Percentiles rank a stretch among this genome's conserved stretches.
phyloP scores from a whole-genome alignment of 2,888 invertebrate genomes.

The Endomychus coccineus region DNA sequence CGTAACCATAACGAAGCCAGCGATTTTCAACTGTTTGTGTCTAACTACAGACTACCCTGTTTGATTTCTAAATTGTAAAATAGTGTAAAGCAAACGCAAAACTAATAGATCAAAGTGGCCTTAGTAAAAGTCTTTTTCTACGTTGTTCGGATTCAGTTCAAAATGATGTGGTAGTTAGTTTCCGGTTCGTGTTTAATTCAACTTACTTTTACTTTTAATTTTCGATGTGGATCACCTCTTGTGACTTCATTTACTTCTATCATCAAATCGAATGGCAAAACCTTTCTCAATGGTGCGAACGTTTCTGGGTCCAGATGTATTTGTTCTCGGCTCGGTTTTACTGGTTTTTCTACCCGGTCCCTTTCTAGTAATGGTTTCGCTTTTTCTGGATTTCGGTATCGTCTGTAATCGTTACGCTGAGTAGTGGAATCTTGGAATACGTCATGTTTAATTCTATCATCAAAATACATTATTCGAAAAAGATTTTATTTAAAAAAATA shows the following conservation, averaged over 20 bases:
- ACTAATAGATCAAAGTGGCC: too few relatives aligned
- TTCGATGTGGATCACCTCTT: conserved; percentile 29
- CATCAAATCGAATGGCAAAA: conserved; percentile 36
- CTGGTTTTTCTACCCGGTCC: conserved; percentile 20
- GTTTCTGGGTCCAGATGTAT: conserved; percentile 31
- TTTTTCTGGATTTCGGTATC: conserved; percentile 12
- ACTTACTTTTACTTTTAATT: conserved; percentile 25
- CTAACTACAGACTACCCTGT: too few relatives aligned
- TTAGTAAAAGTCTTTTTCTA: too few relatives aligned
- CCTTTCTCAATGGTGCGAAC: conserved; percentile 27
- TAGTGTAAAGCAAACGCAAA: too few relatives aligned
- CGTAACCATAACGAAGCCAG: too few relatives aligned
- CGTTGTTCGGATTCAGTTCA: too few relatives aligned
- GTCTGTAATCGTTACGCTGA: conserved; percentile 31
- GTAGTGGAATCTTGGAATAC: conserved; percentile 31
- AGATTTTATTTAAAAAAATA: neutral
- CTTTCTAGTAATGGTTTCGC: conserved; percentile 19
- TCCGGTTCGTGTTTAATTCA: too few relatives aligned
- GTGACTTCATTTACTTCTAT: conserved; percentile 34
- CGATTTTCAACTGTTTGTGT: too few relatives aligned
- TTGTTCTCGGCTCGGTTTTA: conserved; percentile 19
- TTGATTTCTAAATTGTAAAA: too few relatives aligned
- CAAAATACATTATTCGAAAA: conserved; percentile 14
- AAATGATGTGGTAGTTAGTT: too few relatives aligned
- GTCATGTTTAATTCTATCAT: conserved; percentile 29